Percentiles rank a stretch among this genome's conserved stretches.
phyloP scores from a whole-genome alignment of 2,113 vertebrate species.

The Tauraco erythrolophus region DNA sequence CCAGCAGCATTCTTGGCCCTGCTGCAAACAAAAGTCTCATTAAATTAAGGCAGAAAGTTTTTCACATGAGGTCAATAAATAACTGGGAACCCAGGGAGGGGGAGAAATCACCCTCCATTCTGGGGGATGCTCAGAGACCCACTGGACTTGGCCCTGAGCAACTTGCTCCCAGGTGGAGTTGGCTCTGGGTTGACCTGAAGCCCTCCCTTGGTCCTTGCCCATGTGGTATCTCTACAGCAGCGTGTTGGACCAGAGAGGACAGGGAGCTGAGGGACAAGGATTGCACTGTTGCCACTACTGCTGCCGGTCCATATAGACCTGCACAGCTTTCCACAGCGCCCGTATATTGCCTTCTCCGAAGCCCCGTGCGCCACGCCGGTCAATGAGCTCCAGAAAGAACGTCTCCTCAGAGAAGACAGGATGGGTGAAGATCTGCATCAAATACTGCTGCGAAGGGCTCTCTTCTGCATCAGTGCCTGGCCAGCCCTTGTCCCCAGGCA shows the following conservation, averaged over 20 bases:
- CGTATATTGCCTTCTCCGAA: conserved; percentile 93
- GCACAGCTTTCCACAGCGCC: conserved; percentile 91
- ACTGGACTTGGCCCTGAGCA: not conserved
- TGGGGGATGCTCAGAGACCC: not conserved
- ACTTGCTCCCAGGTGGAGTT: accelerated
- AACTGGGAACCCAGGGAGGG: not conserved
- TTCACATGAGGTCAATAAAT: accelerated
- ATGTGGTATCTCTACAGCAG: not conserved
- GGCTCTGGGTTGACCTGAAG: not conserved
- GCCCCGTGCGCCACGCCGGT: conserved; percentile 85
- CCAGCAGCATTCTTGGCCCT: not conserved
- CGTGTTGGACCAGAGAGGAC: accelerated
- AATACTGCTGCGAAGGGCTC: conserved; percentile 32
- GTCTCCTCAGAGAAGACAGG: conserved; percentile 91
- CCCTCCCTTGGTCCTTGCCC: not conserved
- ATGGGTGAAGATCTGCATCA: conserved; percentile 94
- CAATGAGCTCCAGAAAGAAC: conserved; percentile 94
- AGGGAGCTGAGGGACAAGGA: not conserved
- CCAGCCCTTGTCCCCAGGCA: not conserved
- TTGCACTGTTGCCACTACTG: not conserved
- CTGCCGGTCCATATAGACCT: conserved; percentile 81
- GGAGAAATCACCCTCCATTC: not conserved
- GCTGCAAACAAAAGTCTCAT: not conserved
- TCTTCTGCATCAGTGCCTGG: not conserved
- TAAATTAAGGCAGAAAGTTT: not conserved